A percentile compares a stretch with the other conserved stretches of the same genome.
Conservation (phyloP, 1,140 invertebrate species). For the Euwallacea similis region DNA sequence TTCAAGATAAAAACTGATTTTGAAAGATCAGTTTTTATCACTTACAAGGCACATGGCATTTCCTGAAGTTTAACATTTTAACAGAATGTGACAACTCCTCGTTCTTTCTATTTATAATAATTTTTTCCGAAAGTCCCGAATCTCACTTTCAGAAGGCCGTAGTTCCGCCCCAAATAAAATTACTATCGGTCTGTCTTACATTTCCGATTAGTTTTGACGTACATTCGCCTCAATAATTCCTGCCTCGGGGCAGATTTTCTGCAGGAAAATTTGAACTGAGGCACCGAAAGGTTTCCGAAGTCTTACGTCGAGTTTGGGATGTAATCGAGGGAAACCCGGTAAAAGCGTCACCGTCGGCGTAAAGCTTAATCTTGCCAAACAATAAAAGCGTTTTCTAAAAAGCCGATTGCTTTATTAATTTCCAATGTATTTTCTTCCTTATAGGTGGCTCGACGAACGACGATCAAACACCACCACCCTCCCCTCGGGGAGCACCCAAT, state of each 20-base stretch:
- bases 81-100: too few species aligned
- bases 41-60: too few species aligned
- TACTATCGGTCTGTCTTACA: conserved; percentile 1
- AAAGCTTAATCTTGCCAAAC: conserved; percentile 38
- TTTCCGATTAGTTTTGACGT: conserved; percentile 10
- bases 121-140: too few species aligned
- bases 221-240: conserved; percentile 19
- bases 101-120: too few species aligned
- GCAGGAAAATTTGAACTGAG: conserved; percentile 35
- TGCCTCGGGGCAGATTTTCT: conserved; percentile 12
- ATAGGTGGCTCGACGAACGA: conserved; percentile 70
- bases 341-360: conserved; percentile 35
- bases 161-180: background rate
- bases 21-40: too few species aligned
- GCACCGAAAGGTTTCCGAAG: conserved; percentile 44
- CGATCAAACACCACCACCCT: conserved; percentile 62
- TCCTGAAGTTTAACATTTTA: too few species aligned
- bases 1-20: too few species aligned
- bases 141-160: background rate
- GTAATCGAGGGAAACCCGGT: conserved; percentile 43
- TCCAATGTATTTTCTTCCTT: conserved; percentile 46
- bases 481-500: conserved; percentile 57
- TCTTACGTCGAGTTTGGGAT: conserved; percentile 38
- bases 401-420: conserved; percentile 20
- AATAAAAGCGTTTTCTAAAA: conserved; percentile 40